Conservation (phyloP, 2,888 invertebrate species). For the Tanypteryx hageni region DNA sequence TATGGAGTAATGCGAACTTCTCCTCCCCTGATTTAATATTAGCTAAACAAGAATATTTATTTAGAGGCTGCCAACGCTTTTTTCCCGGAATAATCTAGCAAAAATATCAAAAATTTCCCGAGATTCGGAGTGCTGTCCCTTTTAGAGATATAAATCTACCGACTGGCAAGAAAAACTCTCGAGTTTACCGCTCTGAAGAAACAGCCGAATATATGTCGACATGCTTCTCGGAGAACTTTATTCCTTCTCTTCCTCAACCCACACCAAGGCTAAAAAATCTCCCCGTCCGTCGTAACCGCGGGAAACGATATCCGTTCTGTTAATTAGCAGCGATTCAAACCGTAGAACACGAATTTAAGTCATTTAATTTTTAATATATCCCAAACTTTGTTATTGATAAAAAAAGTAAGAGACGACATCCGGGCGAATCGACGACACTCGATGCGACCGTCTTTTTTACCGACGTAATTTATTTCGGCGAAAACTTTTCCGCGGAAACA, state of each 20-base stretch:
- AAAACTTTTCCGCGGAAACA: background rate
- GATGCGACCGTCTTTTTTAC: background rate
- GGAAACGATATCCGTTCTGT: background rate
- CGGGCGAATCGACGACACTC: background rate
- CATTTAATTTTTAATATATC: background rate
- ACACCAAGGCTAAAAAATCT: background rate
- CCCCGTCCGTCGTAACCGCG: background rate
- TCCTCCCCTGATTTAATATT: background rate
- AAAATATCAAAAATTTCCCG: background rate
- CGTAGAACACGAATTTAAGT: background rate
- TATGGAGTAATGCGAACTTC: background rate
- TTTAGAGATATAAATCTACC: conserved; percentile 27
- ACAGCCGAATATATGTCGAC: background rate
- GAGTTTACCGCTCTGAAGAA: background rate
- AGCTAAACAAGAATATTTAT: background rate
- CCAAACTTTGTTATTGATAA: background rate
- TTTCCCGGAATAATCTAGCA: background rate
- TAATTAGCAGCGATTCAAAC: background rate
- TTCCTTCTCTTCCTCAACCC: background rate
- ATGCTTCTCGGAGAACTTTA: background rate
- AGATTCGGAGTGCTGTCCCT: background rate
- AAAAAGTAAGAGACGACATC: background rate
- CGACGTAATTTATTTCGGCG: background rate
- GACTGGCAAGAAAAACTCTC: background rate
- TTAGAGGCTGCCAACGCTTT: background rate